Base-by-base conservation (phyloP, 2,797 vertebrate genomes). In the Basileuterus tristriatus region DNA sequence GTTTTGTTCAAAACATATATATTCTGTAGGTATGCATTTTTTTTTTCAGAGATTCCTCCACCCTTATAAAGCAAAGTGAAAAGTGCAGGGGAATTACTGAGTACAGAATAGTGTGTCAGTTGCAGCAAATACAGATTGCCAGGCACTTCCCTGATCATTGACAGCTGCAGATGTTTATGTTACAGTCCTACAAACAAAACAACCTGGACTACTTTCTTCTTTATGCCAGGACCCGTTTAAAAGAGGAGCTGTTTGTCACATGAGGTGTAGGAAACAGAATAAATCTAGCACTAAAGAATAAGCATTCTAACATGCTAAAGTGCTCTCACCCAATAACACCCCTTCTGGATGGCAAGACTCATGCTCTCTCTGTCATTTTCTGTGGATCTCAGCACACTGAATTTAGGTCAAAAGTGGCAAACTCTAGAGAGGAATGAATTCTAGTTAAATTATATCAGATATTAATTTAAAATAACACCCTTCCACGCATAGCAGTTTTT, bases 1-100 rank as follows among this genome's bases (percentile, higher is more conserved):
- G 78, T 83, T 91, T 96, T 74, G 76, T 95, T 97, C 83, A 96
- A 95, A 83, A 92, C 70, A 96, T 93, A 96, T 93, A 95, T 96
- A 96, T 89, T 85, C 76, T 62, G 77, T 68, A 81, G 81, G 87
- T 68, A 75, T 76, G 49, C n/a, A 15, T n/a, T n/a, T 67, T 78
- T 84, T 85, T 85, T 89, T 83, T 62, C 70, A 74, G 77, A 82
- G 53, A 68, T 85, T 79, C 29, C 36, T 80, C 70, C 78, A 70
- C 32, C 56, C 67, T 77, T 92, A 77, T 85, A 95, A 95, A 97
- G 58, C 82, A 91, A 96, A 91, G 82, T 94, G 94, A 90, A 84
- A 90, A 90, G 82, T 91, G 67, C n/a, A 4, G 3, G 36, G 50
- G 92, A 85, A 94, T 96, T 93, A 83, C 81, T 55, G 75, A 83